phyloP scores from a whole-genome alignment of 2,113 vertebrate species.

The Phaethon lepturus region DNA sequence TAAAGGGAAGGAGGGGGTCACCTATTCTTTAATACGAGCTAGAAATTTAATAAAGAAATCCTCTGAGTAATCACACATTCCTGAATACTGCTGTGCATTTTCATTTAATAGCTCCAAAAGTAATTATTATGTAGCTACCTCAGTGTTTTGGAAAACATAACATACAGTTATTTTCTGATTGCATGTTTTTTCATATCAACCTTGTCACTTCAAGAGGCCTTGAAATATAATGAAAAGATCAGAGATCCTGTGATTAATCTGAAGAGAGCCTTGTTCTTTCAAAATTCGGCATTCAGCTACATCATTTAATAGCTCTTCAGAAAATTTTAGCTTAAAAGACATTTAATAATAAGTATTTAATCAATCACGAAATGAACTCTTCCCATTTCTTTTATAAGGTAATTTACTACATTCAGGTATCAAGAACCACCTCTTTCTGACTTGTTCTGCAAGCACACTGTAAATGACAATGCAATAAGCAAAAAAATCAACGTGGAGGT shows the following conservation, averaged over 20 bases:
- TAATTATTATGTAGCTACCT: constrained; percentile 46
- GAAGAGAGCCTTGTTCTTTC: neutral
- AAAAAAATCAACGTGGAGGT: neutral
- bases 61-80: constrained; percentile 5
- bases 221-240: constrained; percentile 13
- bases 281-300: neutral
- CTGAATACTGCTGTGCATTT: neutral
- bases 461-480: neutral
- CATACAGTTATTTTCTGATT: constrained; percentile 32
- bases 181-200: constrained; percentile 31
- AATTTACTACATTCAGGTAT: neutral
- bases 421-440: neutral
- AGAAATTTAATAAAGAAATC: constrained; percentile 36
- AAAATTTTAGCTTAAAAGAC: constrained; percentile 8
- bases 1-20: neutral
- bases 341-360: constrained; percentile 9
- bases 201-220: constrained; percentile 30
- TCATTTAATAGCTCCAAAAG: constrained; percentile 26
- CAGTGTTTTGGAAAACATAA: constrained; percentile 27
- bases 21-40: neutral
- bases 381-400: neutral
- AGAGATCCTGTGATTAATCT: constrained; percentile 31
- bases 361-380: neutral
- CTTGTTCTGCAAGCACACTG: neutral
- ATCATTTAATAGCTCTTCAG: neutral